phyloP scores from a whole-genome alignment of 2,797 vertebrate species.

The Benthosema pterotum region DNA sequence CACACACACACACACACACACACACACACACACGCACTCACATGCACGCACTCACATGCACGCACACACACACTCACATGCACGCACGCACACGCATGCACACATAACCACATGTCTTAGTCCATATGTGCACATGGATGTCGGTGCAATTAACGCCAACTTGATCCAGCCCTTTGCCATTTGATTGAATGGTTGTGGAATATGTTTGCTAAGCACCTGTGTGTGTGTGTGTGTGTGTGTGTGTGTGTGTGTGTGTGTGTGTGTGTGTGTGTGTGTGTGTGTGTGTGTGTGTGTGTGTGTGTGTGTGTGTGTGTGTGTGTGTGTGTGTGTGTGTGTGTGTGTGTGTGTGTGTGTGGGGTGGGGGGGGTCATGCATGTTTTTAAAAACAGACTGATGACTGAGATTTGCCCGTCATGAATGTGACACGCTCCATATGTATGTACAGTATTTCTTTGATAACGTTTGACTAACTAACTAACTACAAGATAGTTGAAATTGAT shows the following conservation, averaged over 20 bases:
- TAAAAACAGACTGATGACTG: not conserved
- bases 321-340: conserved; percentile 20
- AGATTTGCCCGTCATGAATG: not conserved
- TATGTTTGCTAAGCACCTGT: conserved; percentile 67
- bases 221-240: not conserved
- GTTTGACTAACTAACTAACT: no score
- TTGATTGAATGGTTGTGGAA: conserved; percentile 75
- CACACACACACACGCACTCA: not conserved
- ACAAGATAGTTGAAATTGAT: no score
- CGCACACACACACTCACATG: conserved; percentile 31
- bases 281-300: conserved; percentile 10
- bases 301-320: conserved; percentile 12
- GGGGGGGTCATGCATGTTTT: not conserved
- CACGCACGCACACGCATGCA: conserved; percentile 4
- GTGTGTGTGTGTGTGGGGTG: conserved; percentile 22
- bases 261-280: conserved; percentile 2
- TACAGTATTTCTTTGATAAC: no score
- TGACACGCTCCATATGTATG: no score
- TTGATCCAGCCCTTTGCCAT: conserved; percentile 68
- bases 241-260: conserved; percentile 4
- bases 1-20: conserved; percentile 36
- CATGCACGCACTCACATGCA: conserved; percentile 55
- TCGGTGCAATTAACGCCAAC: conserved; percentile 76
- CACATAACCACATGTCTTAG: conserved; percentile 27
- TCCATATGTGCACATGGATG: conserved; percentile 74